Base-by-base conservation (phyloP, 2,113 vertebrate species). In the Indri indri region DNA sequence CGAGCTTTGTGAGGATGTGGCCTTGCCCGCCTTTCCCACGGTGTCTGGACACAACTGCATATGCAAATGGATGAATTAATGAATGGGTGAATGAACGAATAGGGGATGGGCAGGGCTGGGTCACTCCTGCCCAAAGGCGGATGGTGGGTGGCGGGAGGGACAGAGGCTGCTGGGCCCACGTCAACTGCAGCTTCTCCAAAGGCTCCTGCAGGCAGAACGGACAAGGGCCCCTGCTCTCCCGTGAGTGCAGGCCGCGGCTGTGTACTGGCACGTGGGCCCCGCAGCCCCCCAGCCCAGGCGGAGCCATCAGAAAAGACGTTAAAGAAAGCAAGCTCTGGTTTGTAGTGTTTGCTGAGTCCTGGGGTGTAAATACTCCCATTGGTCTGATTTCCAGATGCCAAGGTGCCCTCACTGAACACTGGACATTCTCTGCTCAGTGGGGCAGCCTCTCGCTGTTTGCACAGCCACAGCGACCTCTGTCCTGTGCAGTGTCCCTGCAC, bases 401-500 rank as follows among this genome's bases (percentile, higher is more conserved):
- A 70, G 68, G 68, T 22, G 8, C 18, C 68, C 9, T 70, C n/a
- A 18, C n/a, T 40, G 70, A 23, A 71, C 4, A 0, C 37, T 23
- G 22, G 70, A 12, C 37, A 6, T 22, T 14, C 54, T 27, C 30
- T 17, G 32, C n/a, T 18, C n/a, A 4, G 16, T 25, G 27, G 54
- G 25, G 25, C 7, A 7, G 47, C 8, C 14, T 27, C 37, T 30
- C 2, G 8, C 3, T 23, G 70, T 71, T 2, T 23, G 9, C n/a
- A 42, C 70, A 6, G 1, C 37, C 23, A 12, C 37, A 25, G n/a
- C 5, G 70, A 12, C 70, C 11, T 2, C 32, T 71, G 70, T 25
- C 70, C 37, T 25, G 20, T 1, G 2, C 5, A 0, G n/a, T 37
- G n/a, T 20, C 11, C 12, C 37, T n/a, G 11, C 22, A 0, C 22